phyloP scores from a whole-genome alignment of 2,797 vertebrate genomes.

The Melanotaenia boesemani region DNA sequence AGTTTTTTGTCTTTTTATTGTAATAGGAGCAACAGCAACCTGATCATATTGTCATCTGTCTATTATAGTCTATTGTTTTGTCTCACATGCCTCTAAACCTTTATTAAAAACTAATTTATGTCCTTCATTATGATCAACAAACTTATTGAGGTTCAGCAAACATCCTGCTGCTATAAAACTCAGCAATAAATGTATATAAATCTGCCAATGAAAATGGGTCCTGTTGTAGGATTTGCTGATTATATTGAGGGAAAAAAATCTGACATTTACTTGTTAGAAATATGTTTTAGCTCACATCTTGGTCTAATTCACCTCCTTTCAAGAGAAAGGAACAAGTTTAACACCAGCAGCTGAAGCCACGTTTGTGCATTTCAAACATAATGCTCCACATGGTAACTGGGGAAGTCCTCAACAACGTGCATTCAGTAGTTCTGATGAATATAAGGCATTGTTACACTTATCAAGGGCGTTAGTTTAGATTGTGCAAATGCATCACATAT shows the following conservation, averaged over 20 bases:
- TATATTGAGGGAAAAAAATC: not conserved
- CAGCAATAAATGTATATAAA: not conserved
- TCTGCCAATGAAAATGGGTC: not conserved
- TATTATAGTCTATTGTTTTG: not conserved
- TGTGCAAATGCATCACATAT: constrained; percentile 81
- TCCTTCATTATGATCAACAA: not conserved
- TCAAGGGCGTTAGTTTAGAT: constrained; percentile 81
- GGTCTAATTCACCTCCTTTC: not conserved
- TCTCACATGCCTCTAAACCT: too few relatives aligned
- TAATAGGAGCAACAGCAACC: not conserved
- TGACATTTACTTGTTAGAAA: not conserved
- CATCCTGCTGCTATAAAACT: not conserved
- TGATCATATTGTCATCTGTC: not conserved
- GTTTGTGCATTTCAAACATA: constrained; percentile 71
- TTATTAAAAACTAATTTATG: not conserved
- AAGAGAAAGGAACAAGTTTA: constrained; percentile 59
- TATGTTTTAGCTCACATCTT: not conserved
- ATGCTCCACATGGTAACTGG: constrained; percentile 76
- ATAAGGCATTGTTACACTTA: constrained; percentile 90
- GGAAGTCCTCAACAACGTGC: constrained; percentile 71
- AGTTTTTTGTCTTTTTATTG: not conserved
- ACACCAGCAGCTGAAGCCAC: constrained; percentile 77
- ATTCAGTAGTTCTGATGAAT: constrained; percentile 87
- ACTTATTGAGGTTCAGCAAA: constrained; percentile 2
- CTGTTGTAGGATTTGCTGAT: not conserved